Conservation (phyloP, 2,797 vertebrate species). For the Molossus alvarezi region DNA sequence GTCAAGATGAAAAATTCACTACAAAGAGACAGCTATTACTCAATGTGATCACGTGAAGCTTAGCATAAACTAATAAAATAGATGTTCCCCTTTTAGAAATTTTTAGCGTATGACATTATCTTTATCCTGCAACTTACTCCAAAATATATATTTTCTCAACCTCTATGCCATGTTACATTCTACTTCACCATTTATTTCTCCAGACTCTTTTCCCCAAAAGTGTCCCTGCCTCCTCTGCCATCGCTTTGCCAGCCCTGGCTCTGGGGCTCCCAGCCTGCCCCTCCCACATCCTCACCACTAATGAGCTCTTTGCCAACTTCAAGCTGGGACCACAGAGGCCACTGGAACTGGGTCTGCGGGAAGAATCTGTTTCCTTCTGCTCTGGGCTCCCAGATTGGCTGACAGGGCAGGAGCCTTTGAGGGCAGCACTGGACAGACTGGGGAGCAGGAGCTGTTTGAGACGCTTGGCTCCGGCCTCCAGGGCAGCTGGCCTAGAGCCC, state of each 20-base stretch:
- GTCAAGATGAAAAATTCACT: slow-evolving; percentile 40
- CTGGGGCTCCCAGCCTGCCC: background rate
- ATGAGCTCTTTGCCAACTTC: slow-evolving; percentile 50
- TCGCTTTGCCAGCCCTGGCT: background rate
- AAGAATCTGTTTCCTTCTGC: slow-evolving; percentile 52
- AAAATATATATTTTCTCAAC: background rate
- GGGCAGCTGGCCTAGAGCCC: background rate
- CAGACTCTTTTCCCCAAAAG: background rate
- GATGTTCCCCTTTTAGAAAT: slow-evolving; percentile 7
- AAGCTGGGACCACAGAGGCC: background rate
- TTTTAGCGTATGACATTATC: slow-evolving; percentile 26
- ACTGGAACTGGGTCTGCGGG: slow-evolving; percentile 19
- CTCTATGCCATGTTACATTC: background rate
- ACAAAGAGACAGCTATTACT: background rate
- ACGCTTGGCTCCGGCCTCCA: background rate
- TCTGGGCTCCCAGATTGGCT: background rate
- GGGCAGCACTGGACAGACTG: accelerated
- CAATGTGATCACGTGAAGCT: background rate
- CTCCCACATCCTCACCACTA: background rate
- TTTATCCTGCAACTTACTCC: slow-evolving; percentile 28
- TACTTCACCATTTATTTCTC: background rate
- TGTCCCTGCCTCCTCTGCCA: background rate
- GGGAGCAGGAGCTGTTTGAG: background rate
- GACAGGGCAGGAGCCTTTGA: background rate
- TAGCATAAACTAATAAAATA: slow-evolving; percentile 30